These are phyloP conservation scores for Uria lomvia DNA, from an alignment of 2,113 vertebrate genomes.

Conservation along the genomic window DNA sequence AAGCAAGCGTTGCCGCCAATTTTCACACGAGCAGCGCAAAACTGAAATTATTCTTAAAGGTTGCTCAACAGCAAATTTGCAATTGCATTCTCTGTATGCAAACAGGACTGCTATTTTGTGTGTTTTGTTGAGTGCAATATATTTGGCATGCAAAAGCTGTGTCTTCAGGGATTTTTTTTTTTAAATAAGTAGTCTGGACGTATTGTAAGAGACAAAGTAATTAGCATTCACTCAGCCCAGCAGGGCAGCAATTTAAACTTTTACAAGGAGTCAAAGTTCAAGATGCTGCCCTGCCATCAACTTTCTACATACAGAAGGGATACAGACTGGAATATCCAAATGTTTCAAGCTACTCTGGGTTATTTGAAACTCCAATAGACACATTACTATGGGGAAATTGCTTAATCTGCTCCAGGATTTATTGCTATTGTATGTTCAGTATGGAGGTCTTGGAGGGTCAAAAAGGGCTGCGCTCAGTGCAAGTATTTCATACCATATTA, in stretches of 20 bases:
- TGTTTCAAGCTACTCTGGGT: conserved; percentile 28
- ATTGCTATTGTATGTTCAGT: conserved; percentile 43
- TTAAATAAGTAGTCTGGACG: conserved; percentile 53
- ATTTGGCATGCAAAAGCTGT: conserved; percentile 59
- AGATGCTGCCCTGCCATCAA: conserved; percentile 57
- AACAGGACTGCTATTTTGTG: neutral
- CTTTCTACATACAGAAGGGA: conserved; percentile 48
- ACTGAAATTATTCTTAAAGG: neutral
- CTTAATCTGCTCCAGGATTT: conserved; percentile 68
- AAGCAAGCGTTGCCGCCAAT: neutral
- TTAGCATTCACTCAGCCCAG: conserved; percentile 69
- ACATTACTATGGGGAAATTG: conserved; percentile 53
- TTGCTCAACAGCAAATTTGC: neutral
- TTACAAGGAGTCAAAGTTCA: conserved; percentile 65
- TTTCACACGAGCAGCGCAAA: neutral
- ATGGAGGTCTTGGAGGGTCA: conserved; percentile 31
- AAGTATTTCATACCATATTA: conserved; percentile 51
- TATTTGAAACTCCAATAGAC: conserved; percentile 65
- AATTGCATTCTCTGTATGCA: neutral
- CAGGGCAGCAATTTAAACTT: conserved; percentile 66
- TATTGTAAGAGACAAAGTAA: conserved; percentile 59
- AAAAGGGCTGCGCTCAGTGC: neutral
- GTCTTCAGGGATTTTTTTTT: conserved; percentile 19
- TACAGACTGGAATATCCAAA: conserved; percentile 65
- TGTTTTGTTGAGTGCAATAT: neutral